These are phyloP conservation scores for Nebria brevicollis DNA, from an alignment of 2,888 invertebrate species.

Conservation along the genomic window DNA sequence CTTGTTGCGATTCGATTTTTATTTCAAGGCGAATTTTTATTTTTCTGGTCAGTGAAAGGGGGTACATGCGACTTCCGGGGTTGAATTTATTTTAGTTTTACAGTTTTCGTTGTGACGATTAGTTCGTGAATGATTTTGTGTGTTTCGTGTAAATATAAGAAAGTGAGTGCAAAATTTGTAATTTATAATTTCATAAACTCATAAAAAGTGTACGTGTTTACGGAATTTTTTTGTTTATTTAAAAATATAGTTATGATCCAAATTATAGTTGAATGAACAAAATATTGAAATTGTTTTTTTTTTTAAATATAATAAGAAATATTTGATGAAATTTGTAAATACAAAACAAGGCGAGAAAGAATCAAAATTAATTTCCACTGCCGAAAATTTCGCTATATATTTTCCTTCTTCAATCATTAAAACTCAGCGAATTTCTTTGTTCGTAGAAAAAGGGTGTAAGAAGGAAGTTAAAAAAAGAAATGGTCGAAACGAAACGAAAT, in stretches of 20 bases:
- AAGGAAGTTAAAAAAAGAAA: neutral
- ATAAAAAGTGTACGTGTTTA: too few species aligned
- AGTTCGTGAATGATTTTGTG: neutral
- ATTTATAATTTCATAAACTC: too few species aligned
- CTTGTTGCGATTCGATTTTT: neutral
- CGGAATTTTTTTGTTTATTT: too few species aligned
- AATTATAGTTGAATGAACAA: too few species aligned
- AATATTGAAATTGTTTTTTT: too few species aligned
- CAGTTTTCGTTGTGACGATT: neutral
- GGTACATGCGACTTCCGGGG: neutral
- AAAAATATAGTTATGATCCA: too few species aligned
- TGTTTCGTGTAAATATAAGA: neutral
- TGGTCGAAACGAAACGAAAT: neutral
- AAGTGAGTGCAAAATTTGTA: neutral
- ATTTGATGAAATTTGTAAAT: too few species aligned
- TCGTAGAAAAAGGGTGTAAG: slow-evolving; percentile 4
- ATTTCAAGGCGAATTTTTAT: slow-evolving; percentile 35
- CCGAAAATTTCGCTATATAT: slow-evolving; percentile 18
- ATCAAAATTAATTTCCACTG: slow-evolving; percentile 39
- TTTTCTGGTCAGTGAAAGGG: slow-evolving; percentile 29
- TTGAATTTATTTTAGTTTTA: neutral
- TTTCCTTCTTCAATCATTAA: slow-evolving; percentile 44
- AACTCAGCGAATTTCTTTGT: slow-evolving; percentile 42
- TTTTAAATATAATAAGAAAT: too few species aligned
- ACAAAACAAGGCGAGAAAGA: too few species aligned